Evolutionary conservation across 2,113 vertebrate species (phyloP).

Genomic region (Neolamprologus devosi): DNA sequence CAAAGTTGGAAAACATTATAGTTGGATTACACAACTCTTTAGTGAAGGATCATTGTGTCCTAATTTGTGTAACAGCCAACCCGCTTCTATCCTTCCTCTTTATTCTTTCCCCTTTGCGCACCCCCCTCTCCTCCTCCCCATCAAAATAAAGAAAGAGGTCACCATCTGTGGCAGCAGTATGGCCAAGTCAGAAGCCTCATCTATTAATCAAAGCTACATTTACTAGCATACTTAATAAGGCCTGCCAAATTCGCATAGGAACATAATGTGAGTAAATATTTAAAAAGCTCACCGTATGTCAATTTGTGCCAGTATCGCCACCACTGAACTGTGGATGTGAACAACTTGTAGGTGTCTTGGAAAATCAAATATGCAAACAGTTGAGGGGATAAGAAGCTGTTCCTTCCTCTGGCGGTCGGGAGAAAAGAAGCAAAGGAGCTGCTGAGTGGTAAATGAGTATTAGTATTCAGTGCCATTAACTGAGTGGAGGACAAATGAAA

Average conservation of each 20-base stretch:
- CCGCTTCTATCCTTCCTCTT: not conserved
- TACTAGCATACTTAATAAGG: not conserved
- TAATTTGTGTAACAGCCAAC: not conserved
- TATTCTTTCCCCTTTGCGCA: not conserved
- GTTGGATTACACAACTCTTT: not conserved
- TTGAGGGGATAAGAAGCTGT: not conserved
- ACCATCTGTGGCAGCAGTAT: constrained; percentile 57
- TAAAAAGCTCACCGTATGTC: constrained; percentile 12
- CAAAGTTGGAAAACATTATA: not conserved
- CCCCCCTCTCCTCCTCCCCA: not conserved
- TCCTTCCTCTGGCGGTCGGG: not conserved
- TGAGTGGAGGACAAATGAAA: not conserved
- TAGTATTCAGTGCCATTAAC: not conserved
- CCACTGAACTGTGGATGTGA: not conserved
- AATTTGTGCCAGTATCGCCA: not conserved
- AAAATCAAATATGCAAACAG: constrained; percentile 15
- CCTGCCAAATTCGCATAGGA: not conserved
- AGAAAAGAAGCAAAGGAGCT: not conserved
- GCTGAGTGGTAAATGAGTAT: not conserved
- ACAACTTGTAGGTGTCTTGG: constrained; percentile 25
- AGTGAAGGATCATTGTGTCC: not conserved
- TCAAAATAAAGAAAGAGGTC: constrained; percentile 45
- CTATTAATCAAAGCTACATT: constrained; percentile 46
- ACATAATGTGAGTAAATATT: constrained; percentile 50
- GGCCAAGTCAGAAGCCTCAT: constrained; percentile 41